Conservation (phyloP, 1,140 invertebrate species). For the Antheraea mylitta region DNA sequence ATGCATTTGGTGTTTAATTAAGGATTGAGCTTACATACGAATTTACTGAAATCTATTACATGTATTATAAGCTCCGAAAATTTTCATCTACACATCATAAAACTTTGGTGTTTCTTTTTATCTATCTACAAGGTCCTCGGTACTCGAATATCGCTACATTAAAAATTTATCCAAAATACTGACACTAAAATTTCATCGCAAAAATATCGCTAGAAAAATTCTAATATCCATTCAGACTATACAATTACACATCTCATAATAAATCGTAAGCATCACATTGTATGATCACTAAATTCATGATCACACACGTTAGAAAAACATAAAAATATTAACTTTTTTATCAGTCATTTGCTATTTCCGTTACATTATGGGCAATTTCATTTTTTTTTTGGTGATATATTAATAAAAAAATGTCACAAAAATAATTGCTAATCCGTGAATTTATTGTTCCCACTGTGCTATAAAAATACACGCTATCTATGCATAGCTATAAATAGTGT, state of each 20-base stretch:
- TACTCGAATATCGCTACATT: constrained; percentile 46
- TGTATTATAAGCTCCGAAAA: constrained; percentile 59
- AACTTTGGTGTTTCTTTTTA: constrained; percentile 69
- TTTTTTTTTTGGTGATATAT: neutral
- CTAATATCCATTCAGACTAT: constrained; percentile 56
- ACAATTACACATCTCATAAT: constrained; percentile 31
- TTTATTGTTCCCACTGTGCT: constrained; percentile 61
- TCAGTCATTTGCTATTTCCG: neutral
- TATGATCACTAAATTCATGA: neutral
- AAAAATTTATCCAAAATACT: constrained; percentile 70
- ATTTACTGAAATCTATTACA: constrained; percentile 8
- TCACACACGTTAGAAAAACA: neutral
- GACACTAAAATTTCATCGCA: constrained; percentile 58
- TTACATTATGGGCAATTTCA: neutral
- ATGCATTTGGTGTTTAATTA: constrained; percentile 13
- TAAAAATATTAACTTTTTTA: neutral
- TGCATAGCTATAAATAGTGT: constrained; percentile 17
- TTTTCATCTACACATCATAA: constrained; percentile 46
- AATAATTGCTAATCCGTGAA: constrained; percentile 61
- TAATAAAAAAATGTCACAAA: constrained; percentile 50
- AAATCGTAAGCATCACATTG: constrained; percentile 27
- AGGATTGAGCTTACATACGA: constrained; percentile 8
- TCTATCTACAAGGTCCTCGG: constrained; percentile 68
- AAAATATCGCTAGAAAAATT: constrained; percentile 72
- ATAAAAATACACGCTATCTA: constrained; percentile 31